Evolutionary conservation across 2,797 vertebrate species (phyloP).

Genomic region (Cuniculus paca): DNA sequence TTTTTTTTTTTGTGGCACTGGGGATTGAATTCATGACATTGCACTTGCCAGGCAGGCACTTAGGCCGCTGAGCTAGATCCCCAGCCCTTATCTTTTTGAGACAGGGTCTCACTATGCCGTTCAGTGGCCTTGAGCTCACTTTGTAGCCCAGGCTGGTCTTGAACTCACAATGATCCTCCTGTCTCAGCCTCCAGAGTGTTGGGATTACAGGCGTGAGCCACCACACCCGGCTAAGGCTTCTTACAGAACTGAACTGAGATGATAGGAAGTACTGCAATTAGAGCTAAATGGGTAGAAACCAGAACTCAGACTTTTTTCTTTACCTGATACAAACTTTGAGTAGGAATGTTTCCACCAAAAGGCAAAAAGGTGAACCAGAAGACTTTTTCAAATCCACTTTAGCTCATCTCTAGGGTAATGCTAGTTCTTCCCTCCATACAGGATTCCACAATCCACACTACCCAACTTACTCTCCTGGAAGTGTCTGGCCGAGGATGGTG

Average conservation of each 20-base stretch:
- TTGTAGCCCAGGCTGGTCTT: background rate
- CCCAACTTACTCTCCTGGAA: conserved; percentile 78
- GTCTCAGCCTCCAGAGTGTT: background rate
- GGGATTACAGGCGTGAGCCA: background rate
- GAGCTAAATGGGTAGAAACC: conserved; percentile 13
- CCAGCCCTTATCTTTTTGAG: background rate
- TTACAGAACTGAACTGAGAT: conserved; percentile 2
- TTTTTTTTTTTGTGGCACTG: too few species aligned
- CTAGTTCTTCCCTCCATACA: background rate
- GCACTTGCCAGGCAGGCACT: too few species aligned
- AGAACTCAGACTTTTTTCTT: conserved; percentile 23
- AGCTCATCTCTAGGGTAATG: background rate
- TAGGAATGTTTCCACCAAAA: conserved; percentile 19
- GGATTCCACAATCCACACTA: conserved; percentile 24
- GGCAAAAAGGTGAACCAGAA: background rate
- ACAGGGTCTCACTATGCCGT: background rate
- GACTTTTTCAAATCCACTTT: background rate
- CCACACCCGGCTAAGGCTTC: background rate
- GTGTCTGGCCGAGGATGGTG: conserved; percentile 63
- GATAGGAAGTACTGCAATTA: background rate
- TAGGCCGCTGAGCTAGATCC: background rate
- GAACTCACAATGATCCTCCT: background rate
- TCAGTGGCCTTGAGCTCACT: too few species aligned
- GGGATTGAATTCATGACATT: too few species aligned
- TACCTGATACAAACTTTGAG: conserved; percentile 30